Conservation (phyloP, 2,888 invertebrate species). For the Melitaea athalia region DNA sequence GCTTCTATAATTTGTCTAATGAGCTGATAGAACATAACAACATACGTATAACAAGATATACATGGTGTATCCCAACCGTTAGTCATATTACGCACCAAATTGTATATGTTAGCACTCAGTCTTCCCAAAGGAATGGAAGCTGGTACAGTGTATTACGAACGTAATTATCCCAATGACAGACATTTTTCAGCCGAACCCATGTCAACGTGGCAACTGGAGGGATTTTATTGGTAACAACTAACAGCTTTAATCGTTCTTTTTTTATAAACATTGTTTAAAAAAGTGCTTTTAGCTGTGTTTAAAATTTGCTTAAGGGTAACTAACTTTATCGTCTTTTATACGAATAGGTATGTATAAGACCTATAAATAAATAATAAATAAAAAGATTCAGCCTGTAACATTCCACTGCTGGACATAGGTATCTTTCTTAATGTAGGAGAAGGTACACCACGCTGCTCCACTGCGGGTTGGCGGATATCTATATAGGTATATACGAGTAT, state of each 20-base stretch:
- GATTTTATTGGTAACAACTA: neutral
- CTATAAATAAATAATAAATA: no score
- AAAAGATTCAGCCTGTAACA: no score
- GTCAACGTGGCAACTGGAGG: neutral
- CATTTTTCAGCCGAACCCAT: neutral
- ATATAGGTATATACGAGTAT: no score
- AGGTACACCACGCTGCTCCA: no score
- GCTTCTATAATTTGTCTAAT: no score
- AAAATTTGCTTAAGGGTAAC: neutral
- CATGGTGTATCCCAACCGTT: neutral
- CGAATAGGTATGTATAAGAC: no score
- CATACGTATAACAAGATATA: no score
- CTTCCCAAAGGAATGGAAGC: neutral
- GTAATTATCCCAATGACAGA: slow-evolving; percentile 2
- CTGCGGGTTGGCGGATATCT: no score
- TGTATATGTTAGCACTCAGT: neutral
- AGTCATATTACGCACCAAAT: neutral
- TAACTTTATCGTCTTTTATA: no score
- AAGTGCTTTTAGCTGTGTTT: neutral
- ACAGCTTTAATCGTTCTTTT: neutral
- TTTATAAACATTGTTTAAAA: neutral
- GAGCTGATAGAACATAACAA: no score
- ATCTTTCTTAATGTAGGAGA: no score
- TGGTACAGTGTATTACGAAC: slow-evolving; percentile 4
- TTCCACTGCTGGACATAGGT: no score